Percentiles rank a stretch among this genome's conserved stretches.
Evolutionary conservation across 2,113 vertebrate species (phyloP).

Genomic region (Oncorhynchus nerka): DNA sequence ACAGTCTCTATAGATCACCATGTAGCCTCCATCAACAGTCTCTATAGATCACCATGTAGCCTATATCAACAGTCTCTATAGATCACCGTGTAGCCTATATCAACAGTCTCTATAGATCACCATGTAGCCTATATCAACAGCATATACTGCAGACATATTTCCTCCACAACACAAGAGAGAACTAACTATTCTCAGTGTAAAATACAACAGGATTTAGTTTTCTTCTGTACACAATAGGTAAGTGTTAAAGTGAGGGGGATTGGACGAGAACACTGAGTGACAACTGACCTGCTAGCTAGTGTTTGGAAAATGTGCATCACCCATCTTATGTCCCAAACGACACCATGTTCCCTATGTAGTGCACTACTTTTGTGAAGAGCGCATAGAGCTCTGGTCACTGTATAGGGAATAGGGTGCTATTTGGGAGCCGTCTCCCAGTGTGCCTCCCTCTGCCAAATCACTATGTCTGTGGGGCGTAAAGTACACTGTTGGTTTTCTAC

Average conservation of each 20-base stretch:
- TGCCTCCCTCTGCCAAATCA: constrained; percentile 24
- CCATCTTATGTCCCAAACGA: not conserved
- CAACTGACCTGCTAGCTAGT: constrained; percentile 9
- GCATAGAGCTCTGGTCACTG: too few species aligned
- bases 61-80: too few species aligned
- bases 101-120: too few species aligned
- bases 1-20: too few species aligned
- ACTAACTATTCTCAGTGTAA: not conserved
- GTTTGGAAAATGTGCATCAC: constrained; percentile 21
- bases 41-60: too few species aligned
- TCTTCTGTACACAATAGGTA: constrained; percentile 10
- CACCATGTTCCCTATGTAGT: too few species aligned
- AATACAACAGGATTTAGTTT: not conserved
- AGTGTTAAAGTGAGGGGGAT: not conserved
- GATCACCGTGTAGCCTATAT: too few species aligned
- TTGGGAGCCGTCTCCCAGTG: not conserved
- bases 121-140: too few species aligned
- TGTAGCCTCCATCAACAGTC: too few species aligned
- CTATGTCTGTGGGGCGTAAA: constrained; percentile 38
- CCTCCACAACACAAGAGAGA: constrained; percentile 9
- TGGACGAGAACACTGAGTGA: constrained; percentile 5
- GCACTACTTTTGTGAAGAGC: too few species aligned
- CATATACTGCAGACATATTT: not conserved
- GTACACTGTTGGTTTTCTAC: constrained; percentile 34
- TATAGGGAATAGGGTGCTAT: not conserved